Conservation (phyloP, 2,888 invertebrate genomes). For the Drosophila tripunctata region DNA sequence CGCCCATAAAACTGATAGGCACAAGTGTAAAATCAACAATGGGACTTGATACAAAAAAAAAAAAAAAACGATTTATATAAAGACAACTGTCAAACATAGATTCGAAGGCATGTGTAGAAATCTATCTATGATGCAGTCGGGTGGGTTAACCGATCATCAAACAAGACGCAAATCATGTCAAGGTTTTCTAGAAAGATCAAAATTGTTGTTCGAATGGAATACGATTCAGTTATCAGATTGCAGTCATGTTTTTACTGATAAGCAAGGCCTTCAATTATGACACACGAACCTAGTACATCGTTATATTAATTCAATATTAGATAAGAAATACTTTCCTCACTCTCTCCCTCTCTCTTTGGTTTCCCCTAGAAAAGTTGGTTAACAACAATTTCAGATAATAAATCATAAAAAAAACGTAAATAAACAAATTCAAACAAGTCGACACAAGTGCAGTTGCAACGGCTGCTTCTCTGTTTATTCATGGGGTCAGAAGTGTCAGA, state of each 20-base stretch:
- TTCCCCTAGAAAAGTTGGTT: neutral
- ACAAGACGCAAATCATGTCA: conserved; percentile 38
- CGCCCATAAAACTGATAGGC: conserved; percentile 47
- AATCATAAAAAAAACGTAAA: neutral
- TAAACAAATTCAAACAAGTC: neutral
- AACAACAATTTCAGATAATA: conserved; percentile 8
- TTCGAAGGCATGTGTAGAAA: conserved; percentile 30
- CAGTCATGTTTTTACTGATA: conserved; percentile 38
- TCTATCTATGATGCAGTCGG: conserved; percentile 13
- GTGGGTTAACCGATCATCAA: conserved; percentile 28
- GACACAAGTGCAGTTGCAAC: conserved; percentile 13
- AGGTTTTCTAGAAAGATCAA: conserved; percentile 23
- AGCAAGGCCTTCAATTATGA: conserved; percentile 34
- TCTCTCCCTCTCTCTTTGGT: neutral
- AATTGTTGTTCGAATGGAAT: conserved; percentile 12
- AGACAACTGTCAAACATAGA: conserved; percentile 5
- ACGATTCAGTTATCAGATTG: conserved; percentile 12
- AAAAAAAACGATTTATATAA: no score
- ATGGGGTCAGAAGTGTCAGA: conserved; percentile 10
- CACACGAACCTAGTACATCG: neutral
- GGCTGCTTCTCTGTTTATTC: conserved; percentile 5
- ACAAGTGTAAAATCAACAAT: conserved; percentile 47
- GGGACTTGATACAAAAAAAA: conserved; percentile 23
- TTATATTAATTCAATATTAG: conserved; percentile 39
- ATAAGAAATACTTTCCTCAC: conserved; percentile 9